Base-by-base conservation (phyloP, 2,888 invertebrate species). In the Melanotus villosus region DNA sequence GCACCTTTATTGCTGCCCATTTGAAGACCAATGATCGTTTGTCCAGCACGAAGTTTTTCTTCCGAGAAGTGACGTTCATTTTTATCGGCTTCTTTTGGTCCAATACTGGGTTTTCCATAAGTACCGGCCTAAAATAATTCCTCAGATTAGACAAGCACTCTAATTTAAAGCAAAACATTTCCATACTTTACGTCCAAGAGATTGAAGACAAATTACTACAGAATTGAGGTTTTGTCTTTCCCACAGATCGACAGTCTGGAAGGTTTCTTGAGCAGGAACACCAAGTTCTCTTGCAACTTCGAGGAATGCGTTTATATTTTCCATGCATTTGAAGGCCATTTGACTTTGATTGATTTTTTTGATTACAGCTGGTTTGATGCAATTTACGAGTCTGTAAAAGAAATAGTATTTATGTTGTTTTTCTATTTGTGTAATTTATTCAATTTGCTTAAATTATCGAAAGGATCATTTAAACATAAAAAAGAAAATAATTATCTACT, bases 1-100 rank as follows among this genome's bases (percentile, higher is more conserved):
- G 98, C 98, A 23, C 98, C 98, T 86, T 98, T 98, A 89, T 99
- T 99, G 80, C 96, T 95, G 68, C 99, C 99, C 85, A 97, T 97
- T 84, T 99, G 98, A 65, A 98, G 89, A 60, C 95, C 94, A 84
- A 98, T 98, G 70, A 98, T 94, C 54, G 93, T 93, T 81, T 97
- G 94, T 0, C 97, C 96, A 10, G 97, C 97, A 74, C 94, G 90
- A 76, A 98, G 87, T 84, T 98, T 98, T 82, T 99, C 98, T 60
- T 98, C 96, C 10, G 94, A 91, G 87, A 98, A 99, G 82, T 95
- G 91, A 73, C 98, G 90, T 41, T 96, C 93, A 83, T 99, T 98
- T 86, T 96, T 96, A 83, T 97, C 96, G 5, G 97, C 92, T 86
- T 99, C 98, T 86, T 97, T 97, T 32, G 98, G 98, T 71, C 98